Percentiles rank a stretch among this genome's conserved stretches.
Evolutionary conservation across 2,797 vertebrate genomes (phyloP).

Genomic region (Macrochelys suwanniensis): DNA sequence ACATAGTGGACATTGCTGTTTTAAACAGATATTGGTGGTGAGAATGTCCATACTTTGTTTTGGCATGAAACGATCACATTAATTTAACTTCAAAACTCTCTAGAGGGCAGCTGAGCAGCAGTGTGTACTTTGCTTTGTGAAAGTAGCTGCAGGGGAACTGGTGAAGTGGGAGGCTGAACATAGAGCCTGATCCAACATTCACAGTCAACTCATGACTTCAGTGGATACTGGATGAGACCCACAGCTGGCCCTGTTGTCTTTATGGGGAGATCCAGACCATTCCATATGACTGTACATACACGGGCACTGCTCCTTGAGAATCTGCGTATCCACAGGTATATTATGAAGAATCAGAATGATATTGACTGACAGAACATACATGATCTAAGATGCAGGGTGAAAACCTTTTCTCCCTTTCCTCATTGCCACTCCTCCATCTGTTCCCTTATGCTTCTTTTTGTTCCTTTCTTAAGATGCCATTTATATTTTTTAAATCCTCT

Average conservation of each 20-base stretch:
- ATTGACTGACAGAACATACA: not conserved
- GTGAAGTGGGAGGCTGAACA: not conserved
- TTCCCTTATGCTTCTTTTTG: not conserved
- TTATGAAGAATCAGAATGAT: not conserved
- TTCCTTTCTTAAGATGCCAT: not conserved
- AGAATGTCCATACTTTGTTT: slow-evolving; percentile 58
- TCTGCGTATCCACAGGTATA: not conserved
- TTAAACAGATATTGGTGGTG: slow-evolving; percentile 61
- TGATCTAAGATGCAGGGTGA: not conserved
- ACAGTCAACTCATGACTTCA: not conserved
- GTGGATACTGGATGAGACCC: not conserved
- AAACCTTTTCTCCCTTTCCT: not conserved
- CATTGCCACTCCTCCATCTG: not conserved
- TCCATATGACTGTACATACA: not conserved
- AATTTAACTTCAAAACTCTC: slow-evolving; percentile 67
- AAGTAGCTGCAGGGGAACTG: not conserved
- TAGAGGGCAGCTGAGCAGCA: slow-evolving; percentile 24
- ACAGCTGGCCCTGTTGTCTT: rapidly evolving
- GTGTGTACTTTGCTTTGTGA: not conserved
- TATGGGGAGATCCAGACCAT: not conserved
- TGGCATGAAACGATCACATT: slow-evolving; percentile 46
- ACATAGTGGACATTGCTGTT: slow-evolving; percentile 46
- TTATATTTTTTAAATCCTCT: not conserved
- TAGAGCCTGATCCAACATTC: not conserved
- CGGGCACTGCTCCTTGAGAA: not conserved